phyloP scores from a whole-genome alignment of 2,797 vertebrate species.

The Manis pentadactyla region DNA sequence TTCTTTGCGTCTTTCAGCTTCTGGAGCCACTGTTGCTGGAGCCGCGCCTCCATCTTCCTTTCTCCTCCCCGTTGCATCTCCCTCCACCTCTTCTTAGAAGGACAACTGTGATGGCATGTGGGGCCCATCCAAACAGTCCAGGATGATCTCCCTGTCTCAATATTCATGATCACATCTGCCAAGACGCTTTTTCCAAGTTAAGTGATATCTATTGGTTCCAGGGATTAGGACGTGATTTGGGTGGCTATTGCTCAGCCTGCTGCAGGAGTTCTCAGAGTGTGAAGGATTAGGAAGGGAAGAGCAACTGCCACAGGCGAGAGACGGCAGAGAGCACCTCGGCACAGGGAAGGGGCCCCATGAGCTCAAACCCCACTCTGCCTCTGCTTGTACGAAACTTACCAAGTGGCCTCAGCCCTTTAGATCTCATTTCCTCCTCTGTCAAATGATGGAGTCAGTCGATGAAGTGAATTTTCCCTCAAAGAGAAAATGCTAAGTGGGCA shows the following conservation, averaged over 20 bases:
- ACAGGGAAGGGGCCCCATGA: accelerated
- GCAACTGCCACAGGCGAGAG: not conserved
- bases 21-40: no score
- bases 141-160: not conserved
- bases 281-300: not conserved
- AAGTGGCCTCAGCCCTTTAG: no score
- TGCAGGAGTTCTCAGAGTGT: not conserved
- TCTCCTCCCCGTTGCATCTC: no score
- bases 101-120: not conserved
- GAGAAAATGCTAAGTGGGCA: not conserved
- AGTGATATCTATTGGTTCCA: no score
- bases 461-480: not conserved
- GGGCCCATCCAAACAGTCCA: not conserved
- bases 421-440: not conserved
- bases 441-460: not conserved
- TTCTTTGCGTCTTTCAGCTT: not conserved
- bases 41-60: not conserved
- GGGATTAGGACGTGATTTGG: not conserved
- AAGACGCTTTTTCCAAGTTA: not conserved
- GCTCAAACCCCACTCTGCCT: not conserved
- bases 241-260: not conserved
- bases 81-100: not conserved
- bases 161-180: not conserved
- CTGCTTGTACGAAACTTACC: not conserved
- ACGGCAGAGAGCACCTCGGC: not conserved